phyloP scores from a whole-genome alignment of 1,140 invertebrate species.

The Goniozus legneri region DNA sequence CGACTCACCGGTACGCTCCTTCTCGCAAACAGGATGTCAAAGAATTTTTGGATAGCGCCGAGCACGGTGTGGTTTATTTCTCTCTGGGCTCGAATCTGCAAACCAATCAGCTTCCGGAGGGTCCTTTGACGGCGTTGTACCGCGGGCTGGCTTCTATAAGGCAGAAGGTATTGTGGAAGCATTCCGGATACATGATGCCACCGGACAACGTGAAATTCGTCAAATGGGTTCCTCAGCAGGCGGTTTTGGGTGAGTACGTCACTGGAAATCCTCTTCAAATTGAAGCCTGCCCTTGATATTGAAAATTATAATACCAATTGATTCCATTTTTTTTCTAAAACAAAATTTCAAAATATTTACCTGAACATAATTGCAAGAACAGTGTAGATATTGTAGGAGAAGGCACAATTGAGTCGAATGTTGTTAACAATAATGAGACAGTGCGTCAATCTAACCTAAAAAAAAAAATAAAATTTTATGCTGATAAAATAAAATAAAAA shows the following conservation, averaged over 20 bases:
- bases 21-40: constrained; percentile 43
- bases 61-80: constrained; percentile 60
- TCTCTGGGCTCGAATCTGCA: constrained; percentile 60
- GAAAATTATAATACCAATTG: too few relatives aligned
- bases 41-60: constrained; percentile 54
- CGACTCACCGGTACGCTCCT: neutral
- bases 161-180: constrained; percentile 65
- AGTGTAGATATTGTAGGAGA: too few relatives aligned
- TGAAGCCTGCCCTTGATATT: too few relatives aligned
- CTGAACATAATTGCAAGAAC: too few relatives aligned
- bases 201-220: constrained; percentile 60
- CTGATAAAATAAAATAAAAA: too few relatives aligned
- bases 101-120: constrained; percentile 50
- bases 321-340: too few relatives aligned
- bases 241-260: constrained; percentile 59
- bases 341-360: too few relatives aligned
- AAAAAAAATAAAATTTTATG: too few relatives aligned
- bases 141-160: constrained; percentile 58
- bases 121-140: constrained; percentile 44
- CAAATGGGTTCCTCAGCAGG: constrained; percentile 70
- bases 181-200: constrained; percentile 47
- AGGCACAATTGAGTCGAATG: too few relatives aligned
- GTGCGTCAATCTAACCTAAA: too few relatives aligned
- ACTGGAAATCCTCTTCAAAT: too few relatives aligned
- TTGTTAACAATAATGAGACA: too few relatives aligned